Base-by-base conservation (phyloP, 2,797 vertebrate genomes). In the Cyprinodon diabolis region DNA sequence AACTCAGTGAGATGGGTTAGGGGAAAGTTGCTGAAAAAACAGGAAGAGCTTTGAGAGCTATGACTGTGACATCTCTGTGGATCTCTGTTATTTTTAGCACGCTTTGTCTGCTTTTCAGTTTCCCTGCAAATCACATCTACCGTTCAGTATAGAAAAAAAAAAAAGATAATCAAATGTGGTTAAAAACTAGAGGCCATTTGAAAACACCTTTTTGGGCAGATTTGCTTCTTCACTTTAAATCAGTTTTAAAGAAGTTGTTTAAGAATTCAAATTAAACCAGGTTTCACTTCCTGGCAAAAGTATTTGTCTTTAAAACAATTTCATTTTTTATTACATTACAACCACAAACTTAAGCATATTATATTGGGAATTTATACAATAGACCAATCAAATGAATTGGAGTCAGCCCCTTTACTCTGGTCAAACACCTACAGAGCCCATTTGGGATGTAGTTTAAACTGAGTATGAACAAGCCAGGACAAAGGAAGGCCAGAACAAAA, bases 1-100 rank as follows among this genome's bases (percentile, higher is more conserved):
- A 65, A 15, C 62, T 13, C 40, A 79, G 71, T 4, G 66, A 84
- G 78, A 77, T 82, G 82, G 74, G 73, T 60, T 66, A 48, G 71
- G 79, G 69, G 58, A 66, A 70, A 75, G 76, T 77, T 81, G 68
- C 76, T 73, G 69, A 62, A 79, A 84, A 75, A 9, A 52, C 67
- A 71, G 77, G 69, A 15, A 83, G 75, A 0, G 68, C 75, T 86
- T 30, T 68, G 11, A 85, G 74, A 0, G 67, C 74, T 86, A 87
- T 84, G 86, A 84, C 78, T 58, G 66, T 78, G 77, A 90, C 74
- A 79, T 91, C 84, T 91, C 86, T 71, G 76, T 67, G 85, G 86
- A 87, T 69, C 49, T 73, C 72, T 81, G 71, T 82, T 92, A 90
- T 91, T 89, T 91, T 92, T 89, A 88, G 89, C 15, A 19, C 65